Percentiles rank a stretch among this genome's conserved stretches.
phyloP scores from a whole-genome alignment of 2,888 invertebrate species.

The Phortica okadai region DNA sequence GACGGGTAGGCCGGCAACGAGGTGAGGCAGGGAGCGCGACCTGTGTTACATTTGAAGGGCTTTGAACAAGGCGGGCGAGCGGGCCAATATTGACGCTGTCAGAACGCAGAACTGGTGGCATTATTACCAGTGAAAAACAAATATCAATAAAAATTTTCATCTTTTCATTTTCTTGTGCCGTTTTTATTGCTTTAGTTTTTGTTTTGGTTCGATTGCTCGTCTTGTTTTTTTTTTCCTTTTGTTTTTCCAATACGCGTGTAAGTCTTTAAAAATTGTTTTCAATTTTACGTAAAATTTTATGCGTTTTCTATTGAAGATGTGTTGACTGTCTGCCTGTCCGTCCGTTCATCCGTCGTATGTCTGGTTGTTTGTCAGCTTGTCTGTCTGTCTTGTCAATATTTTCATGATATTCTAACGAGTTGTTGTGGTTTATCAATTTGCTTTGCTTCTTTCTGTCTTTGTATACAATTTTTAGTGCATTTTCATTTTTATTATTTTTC shows the following conservation, averaged over 20 bases:
- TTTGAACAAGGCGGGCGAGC: constrained; percentile 25
- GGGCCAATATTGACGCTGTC: constrained; percentile 10
- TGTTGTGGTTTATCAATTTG: constrained; percentile 25
- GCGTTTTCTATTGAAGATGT: constrained; percentile 69
- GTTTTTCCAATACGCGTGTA: constrained; percentile 43
- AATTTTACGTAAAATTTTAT: constrained; percentile 60
- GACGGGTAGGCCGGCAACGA: neutral
- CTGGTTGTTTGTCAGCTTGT: constrained; percentile 45
- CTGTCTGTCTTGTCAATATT: neutral
- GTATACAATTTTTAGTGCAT: constrained; percentile 40
- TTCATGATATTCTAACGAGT: constrained; percentile 41
- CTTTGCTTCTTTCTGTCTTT: constrained; percentile 26
- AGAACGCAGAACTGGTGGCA: constrained; percentile 51
- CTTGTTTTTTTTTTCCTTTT: constrained; percentile 56
- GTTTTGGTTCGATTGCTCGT: constrained; percentile 55
- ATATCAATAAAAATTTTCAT: constrained; percentile 48
- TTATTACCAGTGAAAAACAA: constrained; percentile 59
- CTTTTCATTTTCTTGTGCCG: constrained; percentile 37
- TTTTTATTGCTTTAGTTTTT: constrained; percentile 18
- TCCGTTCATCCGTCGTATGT: constrained; percentile 7
- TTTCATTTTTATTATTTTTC: constrained; percentile 58
- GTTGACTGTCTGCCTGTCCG: constrained; percentile 30
- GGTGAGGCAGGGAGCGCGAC: neutral
- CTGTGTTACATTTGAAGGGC: constrained; percentile 22
- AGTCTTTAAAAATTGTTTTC: constrained; percentile 58